phyloP scores from a whole-genome alignment of 2,797 vertebrate genomes.

The Parauchenoglanis punctatus region DNA sequence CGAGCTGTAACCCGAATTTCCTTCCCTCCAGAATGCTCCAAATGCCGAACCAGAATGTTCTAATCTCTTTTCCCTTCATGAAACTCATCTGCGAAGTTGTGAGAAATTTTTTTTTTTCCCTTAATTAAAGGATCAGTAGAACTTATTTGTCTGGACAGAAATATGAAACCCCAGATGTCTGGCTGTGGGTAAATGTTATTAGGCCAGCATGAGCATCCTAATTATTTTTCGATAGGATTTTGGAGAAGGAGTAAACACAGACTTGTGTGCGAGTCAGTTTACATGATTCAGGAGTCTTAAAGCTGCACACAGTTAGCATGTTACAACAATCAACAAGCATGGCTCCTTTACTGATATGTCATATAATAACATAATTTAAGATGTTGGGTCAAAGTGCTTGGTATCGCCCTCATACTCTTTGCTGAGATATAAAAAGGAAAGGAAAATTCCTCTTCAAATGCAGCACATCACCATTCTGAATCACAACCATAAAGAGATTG shows the following conservation, averaged over 20 bases:
- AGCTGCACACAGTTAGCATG: neutral
- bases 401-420: neutral
- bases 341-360: neutral
- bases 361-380: neutral
- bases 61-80: conserved; percentile 4
- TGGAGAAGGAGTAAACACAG: neutral
- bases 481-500: neutral
- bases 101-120: neutral
- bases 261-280: neutral
- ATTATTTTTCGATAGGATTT: conserved; percentile 34
- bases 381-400: neutral
- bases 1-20: conserved; percentile 3
- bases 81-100: conserved; percentile 15
- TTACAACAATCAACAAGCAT: neutral
- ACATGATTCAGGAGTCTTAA: neutral
- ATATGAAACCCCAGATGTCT: conserved; percentile 38
- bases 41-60: neutral
- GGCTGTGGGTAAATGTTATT: conserved; percentile 34
- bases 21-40: neutral
- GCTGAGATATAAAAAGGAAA: neutral
- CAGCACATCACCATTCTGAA: neutral
- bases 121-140: conserved; percentile 36
- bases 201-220: neutral
- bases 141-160: conserved; percentile 36
- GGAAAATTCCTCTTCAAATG: neutral